Evolutionary conservation across 2,888 invertebrate species (phyloP), one percentile per base, ranked within the genome.

Genomic region (Ophion ellenae): DNA sequence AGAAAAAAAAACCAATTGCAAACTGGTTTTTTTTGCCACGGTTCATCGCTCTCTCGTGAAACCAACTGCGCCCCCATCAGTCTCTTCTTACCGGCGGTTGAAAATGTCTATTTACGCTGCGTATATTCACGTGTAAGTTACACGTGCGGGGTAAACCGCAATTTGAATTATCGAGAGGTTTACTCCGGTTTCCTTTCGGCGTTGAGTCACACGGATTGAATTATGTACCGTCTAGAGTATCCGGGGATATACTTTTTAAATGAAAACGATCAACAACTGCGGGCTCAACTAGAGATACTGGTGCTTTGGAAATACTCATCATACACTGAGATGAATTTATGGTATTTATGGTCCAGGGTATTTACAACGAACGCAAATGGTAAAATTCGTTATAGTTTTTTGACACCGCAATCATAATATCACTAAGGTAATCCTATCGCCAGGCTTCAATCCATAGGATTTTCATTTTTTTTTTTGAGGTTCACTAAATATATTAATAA

Each of bases 161-260:
- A 73, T n/a, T 75, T 28, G 64, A 64, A 28, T 75, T 47, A 75
- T 64, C 64, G 64, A 24, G 63, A 64, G 75, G 45, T 28, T 5
- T 14, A 45, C 61, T 61, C 61, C 24, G 74, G 61, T 74, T 74
- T 61, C 32, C 20, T 74, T 61, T 73, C 20, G 64, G 64, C 64
- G 28, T 64, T 32, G 14, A 64, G 9, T 64, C 24, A 64, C 64
- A 53, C 3, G 28, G 24, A 28, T 64, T 28, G 64, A 28, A 64
- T 64, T 1, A 64, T 64, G 14, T 11, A 14, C 64, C 28, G 64
- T 64, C 64, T 28, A 10, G 28, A 24, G 7, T 64, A 32, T 64
- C 28, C 1, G 28, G 28, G 14, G 14, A 32, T 20, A 61, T 20
- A 61, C 28, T 28, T 24, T 64, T 28, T 2, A 1, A 14, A 28